Evolutionary conservation across 2,888 invertebrate species (phyloP), one percentile per base, ranked within the genome.

Genomic region (Bedellia somnulentella): DNA sequence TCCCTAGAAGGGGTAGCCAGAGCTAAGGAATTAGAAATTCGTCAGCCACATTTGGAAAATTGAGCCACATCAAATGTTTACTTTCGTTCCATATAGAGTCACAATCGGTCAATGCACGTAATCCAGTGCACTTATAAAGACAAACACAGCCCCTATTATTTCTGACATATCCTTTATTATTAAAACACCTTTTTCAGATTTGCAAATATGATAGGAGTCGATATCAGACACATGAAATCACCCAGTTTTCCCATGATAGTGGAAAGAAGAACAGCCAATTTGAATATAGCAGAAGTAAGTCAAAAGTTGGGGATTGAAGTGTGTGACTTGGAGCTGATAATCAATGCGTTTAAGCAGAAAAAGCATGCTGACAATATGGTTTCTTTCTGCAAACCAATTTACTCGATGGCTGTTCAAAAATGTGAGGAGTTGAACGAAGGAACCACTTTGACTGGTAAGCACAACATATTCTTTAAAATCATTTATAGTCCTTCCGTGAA

Each of bases 361-460:
- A 66, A 82, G 3, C 80, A 85, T 37, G 85, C 87, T 49, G 93
- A 93, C 56, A 81, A 89, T 38, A 50, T 68, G 4, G 81, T 93
- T 35, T 78, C 79, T 8, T 86, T 83, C 47, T 62, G 64, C 35
- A 61, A 81, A 37, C 91, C 92, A 1, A 67, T 93, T 5, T 93
- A 93, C 50, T 86, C 86, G 32, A 78, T 85, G 37, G 81, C 83
- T 10, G 62, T 91, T n/a, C 83, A 80, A 8, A 80, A 78, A 25
- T 78, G 88, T 3, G 76, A 82, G 1, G 86, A 89, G 45, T 53
- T 93, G 3, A 64, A 53, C 22, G 53, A 70, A 15, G 86, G 86
- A 0, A 79, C 77, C 37, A 53, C 76, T 6, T 58, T 90, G 28
- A 86, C 82, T 29, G 88, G 83, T 81, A 53, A 44, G 9, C 9